Base-by-base conservation (phyloP, 2,797 vertebrate genomes). In the Pipistrellus kuhlii region DNA sequence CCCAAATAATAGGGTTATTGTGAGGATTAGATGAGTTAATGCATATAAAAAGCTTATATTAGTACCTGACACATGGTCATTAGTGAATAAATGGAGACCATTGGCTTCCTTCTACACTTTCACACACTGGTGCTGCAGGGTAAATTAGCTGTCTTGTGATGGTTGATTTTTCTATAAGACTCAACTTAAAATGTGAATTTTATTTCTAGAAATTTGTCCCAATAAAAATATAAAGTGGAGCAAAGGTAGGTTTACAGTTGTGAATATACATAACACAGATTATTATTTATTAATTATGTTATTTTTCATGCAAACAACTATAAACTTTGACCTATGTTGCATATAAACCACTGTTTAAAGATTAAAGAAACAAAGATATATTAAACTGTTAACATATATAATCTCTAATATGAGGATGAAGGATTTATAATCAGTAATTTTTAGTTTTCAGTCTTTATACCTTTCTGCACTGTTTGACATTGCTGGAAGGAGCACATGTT, bases 351-450 rank as follows among this genome's bases (percentile, higher is more conserved):
- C 8, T 81, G 21, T 51, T 46, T 76, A 93, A 91, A 87, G 53
- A 62, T 82, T 53, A 77, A 9, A 75, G 8, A 85, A 64, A 48
- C 41, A 84, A 84, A 11, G 30, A 84, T 78, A 85, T 11, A 87
- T 23, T 23, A 93, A 89, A 93, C 69, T 90, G n/a, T 72, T 93
- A 95, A 82, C 1, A 93, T 46, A 82, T 66, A 14, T 35, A 81
- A 44, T 82, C 30, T 82, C 44, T 85, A 17, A 85, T 81, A 15
- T 48, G 14, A 86, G 41, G 3, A 20, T 8, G 4, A 30, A 30
- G 9, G 51, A 17, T 75, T 91, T 85, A 77, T 66, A 75, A 91
- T 38, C 53, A 20, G 12, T 78, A 17, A 76, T 85, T 71, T 93
- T 78, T 55, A 57, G 30, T 80, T 93, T 77, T 55, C 8, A 32